phyloP scores from a whole-genome alignment of 2,888 invertebrate species.

The Paralinhomoeus sp. region DNA sequence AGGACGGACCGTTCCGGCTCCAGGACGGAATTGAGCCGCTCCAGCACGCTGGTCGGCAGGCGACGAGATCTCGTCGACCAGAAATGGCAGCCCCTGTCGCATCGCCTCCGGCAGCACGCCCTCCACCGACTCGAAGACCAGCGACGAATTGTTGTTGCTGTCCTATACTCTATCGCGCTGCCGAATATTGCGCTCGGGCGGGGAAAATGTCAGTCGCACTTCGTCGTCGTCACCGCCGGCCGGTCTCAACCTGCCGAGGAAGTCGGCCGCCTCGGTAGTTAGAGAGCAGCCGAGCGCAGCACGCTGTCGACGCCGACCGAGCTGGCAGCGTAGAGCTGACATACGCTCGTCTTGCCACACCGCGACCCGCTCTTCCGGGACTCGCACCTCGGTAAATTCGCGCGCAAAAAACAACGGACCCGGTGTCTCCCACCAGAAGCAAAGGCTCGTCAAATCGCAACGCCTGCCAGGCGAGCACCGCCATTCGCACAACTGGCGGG shows the following conservation, averaged over 20 bases:
- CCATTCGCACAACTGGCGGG: slow-evolving; percentile 55
- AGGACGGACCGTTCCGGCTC: slow-evolving; percentile 71
- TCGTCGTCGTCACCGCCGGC: too few species aligned
- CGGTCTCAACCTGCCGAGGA: slow-evolving; percentile 83
- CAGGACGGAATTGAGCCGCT: slow-evolving; percentile 78
- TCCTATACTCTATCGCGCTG: too few species aligned
- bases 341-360: slow-evolving; percentile 86
- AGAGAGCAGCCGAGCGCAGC: slow-evolving; percentile 83
- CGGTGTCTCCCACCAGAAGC: slow-evolving; percentile 84
- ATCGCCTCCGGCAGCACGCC: slow-evolving; percentile 80
- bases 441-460: slow-evolving; percentile 68
- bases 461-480: slow-evolving; percentile 38
- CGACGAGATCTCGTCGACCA: slow-evolving; percentile 93
- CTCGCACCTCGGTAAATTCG: too few species aligned
- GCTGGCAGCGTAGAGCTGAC: slow-evolving; percentile 58
- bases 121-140: slow-evolving; percentile 95
- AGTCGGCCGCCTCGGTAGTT: slow-evolving; percentile 94
- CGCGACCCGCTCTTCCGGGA: too few species aligned
- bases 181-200: too few species aligned
- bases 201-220: too few species aligned
- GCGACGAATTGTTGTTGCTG: too few species aligned
- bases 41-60: slow-evolving; percentile 60
- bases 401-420: slow-evolving; percentile 24
- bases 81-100: slow-evolving; percentile 59
- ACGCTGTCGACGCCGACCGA: slow-evolving; percentile 44